Evolutionary conservation across 2,113 vertebrate genomes (phyloP).

Genomic region (Lagopus leucura): DNA sequence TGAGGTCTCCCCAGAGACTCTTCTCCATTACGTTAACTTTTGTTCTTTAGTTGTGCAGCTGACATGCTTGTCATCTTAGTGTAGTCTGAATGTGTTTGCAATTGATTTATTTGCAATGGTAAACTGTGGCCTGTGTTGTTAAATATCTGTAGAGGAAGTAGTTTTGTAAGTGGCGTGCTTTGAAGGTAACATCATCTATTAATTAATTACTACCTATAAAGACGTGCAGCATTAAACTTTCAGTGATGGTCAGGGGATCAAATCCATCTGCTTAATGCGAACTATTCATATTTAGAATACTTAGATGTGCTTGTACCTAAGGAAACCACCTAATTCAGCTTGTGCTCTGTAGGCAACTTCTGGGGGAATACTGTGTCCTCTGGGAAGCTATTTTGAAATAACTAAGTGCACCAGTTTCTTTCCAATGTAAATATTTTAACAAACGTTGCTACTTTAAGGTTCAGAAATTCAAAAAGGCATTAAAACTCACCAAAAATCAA

Average conservation of each 20-base stretch:
- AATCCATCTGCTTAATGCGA: background rate
- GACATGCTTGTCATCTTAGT: background rate
- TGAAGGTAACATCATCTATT: background rate
- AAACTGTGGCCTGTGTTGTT: background rate
- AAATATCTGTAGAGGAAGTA: background rate
- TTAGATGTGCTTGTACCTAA: background rate
- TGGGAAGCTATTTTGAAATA: background rate
- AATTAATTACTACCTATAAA: background rate
- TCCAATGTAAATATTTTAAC: background rate
- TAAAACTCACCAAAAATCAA: accelerated
- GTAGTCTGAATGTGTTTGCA: background rate
- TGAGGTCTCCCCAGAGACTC: too few relatives aligned
- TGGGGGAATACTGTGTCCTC: background rate
- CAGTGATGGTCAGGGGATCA: background rate
- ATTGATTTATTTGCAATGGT: background rate
- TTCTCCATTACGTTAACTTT: background rate
- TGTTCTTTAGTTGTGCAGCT: background rate
- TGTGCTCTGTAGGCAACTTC: background rate
- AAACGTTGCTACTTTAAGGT: background rate
- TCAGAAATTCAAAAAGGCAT: background rate
- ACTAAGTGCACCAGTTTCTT: background rate
- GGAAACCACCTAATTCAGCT: background rate
- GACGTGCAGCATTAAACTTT: background rate
- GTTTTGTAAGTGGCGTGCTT: background rate
- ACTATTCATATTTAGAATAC: background rate